phyloP scores from a whole-genome alignment of 2,888 invertebrate species.

The Holacanthella duospinosa region DNA sequence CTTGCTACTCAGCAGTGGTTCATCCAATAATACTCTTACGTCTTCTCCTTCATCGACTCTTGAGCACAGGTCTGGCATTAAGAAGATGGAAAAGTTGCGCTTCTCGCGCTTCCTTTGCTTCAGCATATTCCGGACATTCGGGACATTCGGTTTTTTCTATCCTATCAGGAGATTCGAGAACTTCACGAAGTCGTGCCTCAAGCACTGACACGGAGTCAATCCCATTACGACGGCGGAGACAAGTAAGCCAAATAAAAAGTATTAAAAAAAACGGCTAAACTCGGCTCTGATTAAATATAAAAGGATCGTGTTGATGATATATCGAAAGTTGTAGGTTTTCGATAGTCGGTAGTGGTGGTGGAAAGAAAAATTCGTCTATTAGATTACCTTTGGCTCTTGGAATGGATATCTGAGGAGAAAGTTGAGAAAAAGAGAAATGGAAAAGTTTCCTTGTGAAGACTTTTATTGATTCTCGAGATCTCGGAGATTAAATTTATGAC shows the following conservation, averaged over 20 bases:
- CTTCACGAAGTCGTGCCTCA: conserved; percentile 42
- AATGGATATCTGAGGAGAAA: conserved; percentile 3
- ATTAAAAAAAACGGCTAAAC: background rate
- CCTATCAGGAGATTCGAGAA: conserved; percentile 40
- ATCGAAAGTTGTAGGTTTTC: background rate
- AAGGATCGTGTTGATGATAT: background rate
- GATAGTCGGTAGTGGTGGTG: background rate
- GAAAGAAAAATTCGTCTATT: background rate
- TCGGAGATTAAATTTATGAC: conserved; percentile 9
- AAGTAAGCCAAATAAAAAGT: conserved; percentile 38
- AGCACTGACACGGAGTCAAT: conserved; percentile 43
- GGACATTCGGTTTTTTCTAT: conserved; percentile 38
- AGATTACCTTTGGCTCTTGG: background rate
- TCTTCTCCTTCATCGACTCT: conserved; percentile 48
- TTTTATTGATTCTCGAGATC: conserved; percentile 7
- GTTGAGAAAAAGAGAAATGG: conserved; percentile 8
- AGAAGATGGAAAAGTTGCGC: conserved; percentile 44
- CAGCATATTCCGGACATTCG: conserved; percentile 39
- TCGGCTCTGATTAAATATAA: background rate
- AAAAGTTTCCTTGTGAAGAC: conserved; percentile 7
- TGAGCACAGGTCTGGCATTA: conserved; percentile 47
- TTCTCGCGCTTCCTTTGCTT: conserved; percentile 44
- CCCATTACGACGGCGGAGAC: conserved; percentile 42
- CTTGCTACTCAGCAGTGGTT: conserved; percentile 46
- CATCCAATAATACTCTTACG: conserved; percentile 49